Base-by-base conservation (phyloP, 2,113 vertebrate species). In the Todiramphus chloris region DNA sequence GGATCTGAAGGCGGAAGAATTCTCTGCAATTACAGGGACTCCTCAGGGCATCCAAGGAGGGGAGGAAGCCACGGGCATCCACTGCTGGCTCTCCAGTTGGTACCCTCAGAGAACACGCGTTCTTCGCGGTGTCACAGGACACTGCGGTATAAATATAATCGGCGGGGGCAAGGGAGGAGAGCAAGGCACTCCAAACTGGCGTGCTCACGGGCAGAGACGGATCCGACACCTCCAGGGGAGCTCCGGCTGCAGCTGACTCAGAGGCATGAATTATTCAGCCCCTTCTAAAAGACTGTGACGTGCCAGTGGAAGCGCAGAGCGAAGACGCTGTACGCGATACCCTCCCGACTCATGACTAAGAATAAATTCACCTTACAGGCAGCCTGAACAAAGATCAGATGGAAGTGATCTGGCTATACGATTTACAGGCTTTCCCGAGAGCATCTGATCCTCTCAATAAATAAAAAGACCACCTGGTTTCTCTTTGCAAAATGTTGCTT, bases 21-120 rank as follows among this genome's bases (percentile, higher is more conserved):
- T 46, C 51, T n/a, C 55, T 60, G 87, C 16, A n/a, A 5, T 7
- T 37, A 25, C 20, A 33, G n/a, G 79, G 55, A 33, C 8, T 56
- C 35, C 56, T 35, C 17, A 9, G 0, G 0, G 84, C n/a, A 50
- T 6, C 24, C 0, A 0, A 74, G 41, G 4, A 53, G 28, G 37
- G 63, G 50, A 56, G n/a, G n/a, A 33, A 62, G 77, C 55, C 81
- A 56, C 3, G 4, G 70, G 39, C n/a, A 56, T 4, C 19, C 59
- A 33, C 51, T 7, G 41, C 1, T 6, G 86, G 78, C 44, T 46
- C 4, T 39, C 24, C 30, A 6, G 27, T 7, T n/a, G 1, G 6
- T 12, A 62, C 63, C 60, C 84, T 55, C 77, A 48, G n/a, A 33
- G 70, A 16, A 78, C 83, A 41, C 1, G 0, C 10, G 90, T 41